Percentiles rank a stretch among this genome's conserved stretches.
Conservation (phyloP, 2,113 vertebrate genomes). For the Prolemur simus region DNA sequence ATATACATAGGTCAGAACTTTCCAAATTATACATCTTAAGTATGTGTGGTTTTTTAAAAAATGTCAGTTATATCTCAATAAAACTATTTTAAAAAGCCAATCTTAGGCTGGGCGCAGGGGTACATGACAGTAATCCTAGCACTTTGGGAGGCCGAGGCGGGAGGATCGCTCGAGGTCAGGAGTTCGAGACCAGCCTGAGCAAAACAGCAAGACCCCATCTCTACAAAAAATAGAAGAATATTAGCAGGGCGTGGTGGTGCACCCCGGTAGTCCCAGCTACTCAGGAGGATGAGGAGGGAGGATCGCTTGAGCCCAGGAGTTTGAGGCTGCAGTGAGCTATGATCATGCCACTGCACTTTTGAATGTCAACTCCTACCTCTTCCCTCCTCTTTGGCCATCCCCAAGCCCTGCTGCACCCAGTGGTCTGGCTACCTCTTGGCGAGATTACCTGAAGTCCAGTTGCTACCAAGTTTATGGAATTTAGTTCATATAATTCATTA, state of each 20-base stretch:
- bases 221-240: no score
- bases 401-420: not conserved
- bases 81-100: not conserved
- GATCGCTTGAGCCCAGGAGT: no score
- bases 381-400: not conserved
- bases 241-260: no score
- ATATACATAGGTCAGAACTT: not conserved
- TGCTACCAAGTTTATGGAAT: not conserved
- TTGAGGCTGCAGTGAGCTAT: no score
- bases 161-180: no score
- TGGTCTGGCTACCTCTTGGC: not conserved
- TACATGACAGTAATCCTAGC: no score
- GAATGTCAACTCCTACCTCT: not conserved
- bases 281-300: no score
- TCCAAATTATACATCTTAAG: not conserved
- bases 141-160: no score
- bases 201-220: no score
- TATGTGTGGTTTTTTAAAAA: not conserved
- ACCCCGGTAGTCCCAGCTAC: no score
- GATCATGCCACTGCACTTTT: not conserved
- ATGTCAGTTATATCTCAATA: not conserved
- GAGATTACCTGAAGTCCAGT: not conserved
- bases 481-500: not conserved
- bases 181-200: no score
- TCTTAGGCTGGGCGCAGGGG: not conserved